Base-by-base conservation (phyloP, 2,113 vertebrate species). In the Rhinolophus ferrumequinum region DNA sequence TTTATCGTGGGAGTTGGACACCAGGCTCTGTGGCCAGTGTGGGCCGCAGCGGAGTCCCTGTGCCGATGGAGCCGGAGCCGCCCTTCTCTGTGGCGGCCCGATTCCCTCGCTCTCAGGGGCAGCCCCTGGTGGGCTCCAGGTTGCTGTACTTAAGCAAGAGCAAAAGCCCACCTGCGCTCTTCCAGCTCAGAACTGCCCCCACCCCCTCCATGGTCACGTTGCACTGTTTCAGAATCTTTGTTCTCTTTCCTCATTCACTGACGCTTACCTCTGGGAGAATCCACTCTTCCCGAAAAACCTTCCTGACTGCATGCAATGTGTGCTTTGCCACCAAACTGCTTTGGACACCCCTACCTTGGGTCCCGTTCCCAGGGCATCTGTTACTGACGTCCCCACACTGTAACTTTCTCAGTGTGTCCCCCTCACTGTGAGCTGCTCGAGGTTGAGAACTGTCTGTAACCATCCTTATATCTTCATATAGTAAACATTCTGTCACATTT, bases 241-340 rank as follows among this genome's bases (percentile, higher is more conserved):
- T 86, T 76, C 50, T 14, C 50, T 67, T 83, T 60, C 66, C 52
- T 73, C 33, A 10, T 58, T 67, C 35, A 3, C 66, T 47, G 28
- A 16, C 35, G 33, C 50, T 79, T 50, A 28, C n/a, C 24, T 62
- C 72, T 15, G 58, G 50, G 18, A 80, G 33, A 54, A 41, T 52
- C 33, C 44, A 35, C 47, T 79, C 60, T 92, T 22, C 41, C 64
- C 3, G 64, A n/a, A 66, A 66, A 18, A 2, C 35, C 8, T 50
- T 13, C 38, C n/a, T 79, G 47, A 50, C 10, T 0, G 3, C 3
- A 10, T 1, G 2, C 4, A 18, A 10, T 3, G 19, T n/a, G 67
- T 26, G 0, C 4, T 76, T 50, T 21, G 86, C 58, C 26, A 9
- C 18, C 60, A 41, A 1, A 9, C 22, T 1, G 35, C 30, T 26